phyloP scores from a whole-genome alignment of 1,140 invertebrate species.

The Tetramorium alpestre region DNA sequence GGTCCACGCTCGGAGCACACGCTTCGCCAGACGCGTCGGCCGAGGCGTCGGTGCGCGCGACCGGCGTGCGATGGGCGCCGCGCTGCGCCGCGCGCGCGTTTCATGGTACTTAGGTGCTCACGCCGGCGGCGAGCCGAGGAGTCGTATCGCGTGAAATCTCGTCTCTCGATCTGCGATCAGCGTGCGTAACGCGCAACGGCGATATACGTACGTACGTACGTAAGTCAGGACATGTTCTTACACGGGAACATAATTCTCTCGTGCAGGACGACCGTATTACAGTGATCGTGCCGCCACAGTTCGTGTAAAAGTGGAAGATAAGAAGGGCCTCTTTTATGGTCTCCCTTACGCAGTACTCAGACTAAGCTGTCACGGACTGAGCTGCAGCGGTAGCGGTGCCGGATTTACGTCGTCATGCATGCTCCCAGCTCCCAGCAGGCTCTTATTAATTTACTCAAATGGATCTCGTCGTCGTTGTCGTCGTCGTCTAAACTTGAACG shows the following conservation, averaged over 20 bases:
- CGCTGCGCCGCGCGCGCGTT: conserved; percentile 17
- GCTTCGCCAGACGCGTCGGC: conserved; percentile 47
- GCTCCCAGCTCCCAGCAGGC: background rate
- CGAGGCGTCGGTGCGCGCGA: conserved; percentile 53
- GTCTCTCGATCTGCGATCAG: conserved; percentile 53
- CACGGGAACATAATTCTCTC: conserved; percentile 10
- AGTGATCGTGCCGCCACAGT: background rate
- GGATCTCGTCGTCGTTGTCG: background rate
- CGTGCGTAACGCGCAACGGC: conserved; percentile 34
- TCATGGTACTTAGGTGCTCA: conserved; percentile 55
- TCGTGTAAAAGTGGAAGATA: conserved; percentile 19
- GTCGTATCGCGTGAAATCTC: conserved; percentile 53
- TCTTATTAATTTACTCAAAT: conserved; percentile 37
- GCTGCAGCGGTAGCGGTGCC: background rate
- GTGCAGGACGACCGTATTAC: conserved; percentile 10
- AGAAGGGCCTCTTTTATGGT: background rate
- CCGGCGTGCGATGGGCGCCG: conserved; percentile 10
- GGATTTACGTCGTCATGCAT: background rate
- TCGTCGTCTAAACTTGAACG: conserved; percentile 24
- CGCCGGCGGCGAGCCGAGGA: conserved; percentile 33
- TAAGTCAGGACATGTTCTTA: background rate
- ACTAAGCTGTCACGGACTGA: background rate
- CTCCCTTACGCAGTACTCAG: background rate
- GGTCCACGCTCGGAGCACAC: conserved; percentile 34
- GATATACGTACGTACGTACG: background rate